Base-by-base conservation (phyloP, 2,797 vertebrate species). In the Catostomus latipinnis region DNA sequence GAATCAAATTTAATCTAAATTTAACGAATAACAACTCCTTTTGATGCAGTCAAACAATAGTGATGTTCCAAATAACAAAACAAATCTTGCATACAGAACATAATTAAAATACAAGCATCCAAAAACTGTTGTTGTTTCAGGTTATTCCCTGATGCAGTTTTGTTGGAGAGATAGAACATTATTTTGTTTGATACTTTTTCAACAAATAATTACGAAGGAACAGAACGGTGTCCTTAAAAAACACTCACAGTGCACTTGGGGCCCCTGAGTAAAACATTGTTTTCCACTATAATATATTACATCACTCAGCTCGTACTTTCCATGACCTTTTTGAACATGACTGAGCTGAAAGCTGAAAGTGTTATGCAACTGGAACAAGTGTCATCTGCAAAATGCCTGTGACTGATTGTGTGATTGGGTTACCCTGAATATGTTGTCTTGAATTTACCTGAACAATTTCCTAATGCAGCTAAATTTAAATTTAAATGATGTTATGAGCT, bases 371-470 rank as follows among this genome's bases (percentile, higher is more conserved):
- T 70, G 48, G 6, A 8, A 61, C 56, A 61, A 77, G 66, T 34
- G 45, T 77, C 18, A 70, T 82, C 22, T 78, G 58, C 43, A 49
- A 65, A 69, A 58, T 71, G 71, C 34, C 45, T 82, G 14, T 52
- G 49, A 62, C 62, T 78, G 75, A 74, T 74, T 78, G 63, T 58
- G 54, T 50, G 48, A 69, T 53, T 16, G 11, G 8, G 12, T 22
- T 22, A 61, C 58, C 8, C 34, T 34, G 34, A 34, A 34, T 34
- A 2, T 34, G 34, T 34, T 34, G 34, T 4, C 34, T 34, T 34
- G 34, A 63, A 45, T 77, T 76, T 58, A 68, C 14, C 18, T n/a
- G 58, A 69, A 50, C 43, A 34, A n/a, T 49, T 49, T 57, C 45
- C 48, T 67, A 43, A 49, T 43, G 52, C 4, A 66, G 73, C n/a